Evolutionary conservation across 2,113 vertebrate genomes (phyloP), one percentile per base, ranked within the genome.

Genomic region (Hucho hucho): DNA sequence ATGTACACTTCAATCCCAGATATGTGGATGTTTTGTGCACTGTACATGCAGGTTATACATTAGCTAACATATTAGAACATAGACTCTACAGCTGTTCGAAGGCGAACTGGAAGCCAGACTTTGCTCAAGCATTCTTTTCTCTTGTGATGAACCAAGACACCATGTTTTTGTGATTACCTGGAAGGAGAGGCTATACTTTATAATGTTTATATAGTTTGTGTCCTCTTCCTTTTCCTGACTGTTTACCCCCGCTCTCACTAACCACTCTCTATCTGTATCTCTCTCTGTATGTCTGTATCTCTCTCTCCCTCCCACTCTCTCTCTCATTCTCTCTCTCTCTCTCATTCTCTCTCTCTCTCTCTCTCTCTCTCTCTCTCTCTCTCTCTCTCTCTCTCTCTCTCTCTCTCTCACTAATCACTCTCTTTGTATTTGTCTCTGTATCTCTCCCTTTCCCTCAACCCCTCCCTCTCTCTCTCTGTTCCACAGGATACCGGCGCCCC

Each of bases 401-500:
- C 0, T 58, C 5, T 1, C 75, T 43, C 26, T 32, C 25, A 29
- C 29, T 29, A 29, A 29, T 43, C 37, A 32, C 68, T 56, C n/a
- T 18, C 26, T 56, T 24, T 53, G 4, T 32, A 4, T 32, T 4
- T 32, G 4, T 6, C 32, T 32, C 32, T 32, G 32, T 25, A 2
- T 18, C 32, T 49, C 29, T 47, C 22, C 25, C 28, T 26, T 20
- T 77, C 59, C 24, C 56, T 71, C 69, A 32, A 14, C 24, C 49
- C 12, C 59, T 18, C 28, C 24, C 16, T 25, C 49, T 26, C 32
- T 64, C 70, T 64, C 28, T 68, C 6, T 79, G 69, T 77, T 58
- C 70, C 80, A 87, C 91, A 82, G 47, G 94, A 97, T 93, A 96
- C 92, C 90, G 96, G 93, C 73, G 93, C 96, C 91, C 97, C 96